These are phyloP conservation scores for Tricholauxania praeusta DNA, from an alignment of 2,888 invertebrate species.

Conservation along the genomic window DNA sequence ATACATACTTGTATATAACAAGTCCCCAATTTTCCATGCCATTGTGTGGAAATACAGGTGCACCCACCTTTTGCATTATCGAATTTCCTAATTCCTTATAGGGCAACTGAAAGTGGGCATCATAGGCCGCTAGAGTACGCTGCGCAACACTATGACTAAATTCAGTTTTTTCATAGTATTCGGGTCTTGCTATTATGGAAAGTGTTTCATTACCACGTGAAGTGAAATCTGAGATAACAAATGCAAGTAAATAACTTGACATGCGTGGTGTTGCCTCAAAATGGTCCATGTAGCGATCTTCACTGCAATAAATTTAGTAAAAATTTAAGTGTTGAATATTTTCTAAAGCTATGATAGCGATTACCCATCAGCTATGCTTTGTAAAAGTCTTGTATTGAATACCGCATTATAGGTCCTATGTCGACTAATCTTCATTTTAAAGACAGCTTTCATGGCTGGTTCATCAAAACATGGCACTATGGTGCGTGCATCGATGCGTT, in stretches of 20 bases:
- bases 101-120: slow-evolving; percentile 77
- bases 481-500: slow-evolving; percentile 74
- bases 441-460: slow-evolving; percentile 76
- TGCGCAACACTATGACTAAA: slow-evolving; percentile 71
- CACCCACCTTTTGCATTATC: slow-evolving; percentile 82
- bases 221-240: slow-evolving; percentile 74
- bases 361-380: slow-evolving; percentile 50
- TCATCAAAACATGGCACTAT: slow-evolving; percentile 85
- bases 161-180: slow-evolving; percentile 74
- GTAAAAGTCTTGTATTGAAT: slow-evolving; percentile 56
- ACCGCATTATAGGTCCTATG: slow-evolving; percentile 60
- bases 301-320: slow-evolving; percentile 39
- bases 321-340: neutral
- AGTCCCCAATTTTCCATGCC: slow-evolving; percentile 95
- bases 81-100: slow-evolving; percentile 71
- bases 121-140: slow-evolving; percentile 59
- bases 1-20: slow-evolving; percentile 80
- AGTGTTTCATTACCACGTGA: slow-evolving; percentile 48
- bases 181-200: slow-evolving; percentile 76
- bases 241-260: slow-evolving; percentile 87
- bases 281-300: slow-evolving; percentile 53
- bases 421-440: slow-evolving; percentile 73
- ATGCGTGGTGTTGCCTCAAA: slow-evolving; percentile 71
- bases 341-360: neutral
- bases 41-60: slow-evolving; percentile 81